phyloP scores from a whole-genome alignment of 2,888 invertebrate genomes.

The Mythimna pallens region DNA sequence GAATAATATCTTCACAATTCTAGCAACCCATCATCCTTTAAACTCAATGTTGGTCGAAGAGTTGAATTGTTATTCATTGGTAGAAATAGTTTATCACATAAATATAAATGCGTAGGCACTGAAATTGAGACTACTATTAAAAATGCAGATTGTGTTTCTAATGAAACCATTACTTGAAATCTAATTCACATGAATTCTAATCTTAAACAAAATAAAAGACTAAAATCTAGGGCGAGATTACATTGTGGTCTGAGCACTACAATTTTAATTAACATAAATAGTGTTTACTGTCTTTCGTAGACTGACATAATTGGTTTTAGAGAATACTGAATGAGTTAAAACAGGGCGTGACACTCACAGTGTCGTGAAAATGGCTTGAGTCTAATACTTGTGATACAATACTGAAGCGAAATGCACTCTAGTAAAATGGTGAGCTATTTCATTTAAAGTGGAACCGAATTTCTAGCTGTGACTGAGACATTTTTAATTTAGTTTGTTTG shows the following conservation, averaged over 20 bases:
- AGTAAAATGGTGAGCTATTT: slow-evolving; percentile 4
- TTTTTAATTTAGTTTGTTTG: background rate
- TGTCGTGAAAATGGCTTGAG: slow-evolving; percentile 18
- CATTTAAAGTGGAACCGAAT: slow-evolving; percentile 1
- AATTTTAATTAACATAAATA: slow-evolving; percentile 52
- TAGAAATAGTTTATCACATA: too few species aligned
- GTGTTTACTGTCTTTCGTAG: slow-evolving; percentile 31
- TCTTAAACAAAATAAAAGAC: slow-evolving; percentile 9
- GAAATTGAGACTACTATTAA: too few species aligned
- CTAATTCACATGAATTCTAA: background rate
- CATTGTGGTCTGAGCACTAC: slow-evolving; percentile 17
- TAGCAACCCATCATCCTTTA: background rate
- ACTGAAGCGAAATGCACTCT: background rate
- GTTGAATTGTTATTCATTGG: background rate
- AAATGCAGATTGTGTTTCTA: background rate
- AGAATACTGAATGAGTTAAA: slow-evolving; percentile 46
- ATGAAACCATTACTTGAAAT: slow-evolving; percentile 6
- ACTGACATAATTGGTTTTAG: slow-evolving; percentile 42
- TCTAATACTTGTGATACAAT: slow-evolving; percentile 6
- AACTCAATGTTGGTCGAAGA: background rate
- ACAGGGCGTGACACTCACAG: slow-evolving; percentile 24
- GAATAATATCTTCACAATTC: slow-evolving; percentile 8
- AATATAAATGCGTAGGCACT: too few species aligned
- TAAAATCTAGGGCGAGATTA: slow-evolving; percentile 9
- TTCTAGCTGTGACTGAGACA: background rate